A percentile compares a stretch with the other conserved stretches of the same genome.
Conservation (phyloP, 2,888 invertebrate species). For the Charanyca ferruginea region DNA sequence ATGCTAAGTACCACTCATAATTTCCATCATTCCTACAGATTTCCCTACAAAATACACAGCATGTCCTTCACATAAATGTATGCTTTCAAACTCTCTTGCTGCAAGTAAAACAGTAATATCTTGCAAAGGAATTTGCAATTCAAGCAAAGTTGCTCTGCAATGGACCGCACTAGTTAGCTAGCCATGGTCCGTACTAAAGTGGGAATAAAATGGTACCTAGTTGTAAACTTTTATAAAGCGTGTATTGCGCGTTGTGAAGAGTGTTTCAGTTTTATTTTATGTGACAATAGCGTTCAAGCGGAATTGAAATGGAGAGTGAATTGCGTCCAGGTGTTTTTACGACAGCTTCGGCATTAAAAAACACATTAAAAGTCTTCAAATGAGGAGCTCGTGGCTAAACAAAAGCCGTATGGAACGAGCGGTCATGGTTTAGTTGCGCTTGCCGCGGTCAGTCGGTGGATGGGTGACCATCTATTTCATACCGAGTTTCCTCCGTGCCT, state of each 20-base stretch:
- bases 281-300: background rate
- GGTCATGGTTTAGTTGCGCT: too few species aligned
- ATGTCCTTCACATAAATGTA: slow-evolving; percentile 16
- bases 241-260: slow-evolving; percentile 14
- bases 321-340: background rate
- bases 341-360: slow-evolving; percentile 6
- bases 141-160: slow-evolving; percentile 54
- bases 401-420: too few species aligned
- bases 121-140: slow-evolving; percentile 57
- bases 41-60: slow-evolving; percentile 11
- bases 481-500: too few species aligned
- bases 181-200: slow-evolving; percentile 38
- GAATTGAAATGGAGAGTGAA: background rate
- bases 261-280: slow-evolving; percentile 20
- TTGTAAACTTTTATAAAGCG: slow-evolving; percentile 44
- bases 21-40: background rate
- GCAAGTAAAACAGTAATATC: slow-evolving; percentile 48
- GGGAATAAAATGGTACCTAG: slow-evolving; percentile 48
- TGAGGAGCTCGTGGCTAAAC: too few species aligned
- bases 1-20: background rate
- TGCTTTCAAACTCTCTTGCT: slow-evolving; percentile 26
- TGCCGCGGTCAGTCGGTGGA: too few species aligned
- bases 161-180: slow-evolving; percentile 58
- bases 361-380: background rate
- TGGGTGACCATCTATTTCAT: too few species aligned